Base-by-base conservation (phyloP, 1,140 invertebrate species). In the Centruroides vittatus region DNA sequence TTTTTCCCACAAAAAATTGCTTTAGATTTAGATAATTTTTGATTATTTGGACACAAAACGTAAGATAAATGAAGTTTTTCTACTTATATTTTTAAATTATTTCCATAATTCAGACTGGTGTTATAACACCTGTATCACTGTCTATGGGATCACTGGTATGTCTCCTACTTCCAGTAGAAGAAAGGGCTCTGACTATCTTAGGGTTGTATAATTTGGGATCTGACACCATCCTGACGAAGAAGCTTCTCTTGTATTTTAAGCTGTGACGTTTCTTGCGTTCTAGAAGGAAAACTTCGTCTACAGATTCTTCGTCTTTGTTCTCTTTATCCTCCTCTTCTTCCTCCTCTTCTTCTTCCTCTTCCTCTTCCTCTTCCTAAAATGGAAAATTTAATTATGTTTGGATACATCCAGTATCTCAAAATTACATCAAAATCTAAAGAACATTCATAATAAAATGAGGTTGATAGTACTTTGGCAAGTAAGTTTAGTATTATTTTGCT, bases 181-280 rank as follows among this genome's bases (percentile, higher is more conserved):
- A 68, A 3, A 70, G 60, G 4, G 68, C 67, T 36, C 67, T 59
- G 10, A 70, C 69, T 57, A 78, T 73, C 60, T 86, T 87, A 13
- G 88, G 89, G 75, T 93, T 92, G 78, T 93, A 94, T 62, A 95
- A 89, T 71, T 96, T 96, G 0, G 93, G 94, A 78, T 98, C 94
- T 64, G 79, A 81, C 35, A 82, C 93, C 93, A 98, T 97, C 13
- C 92, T 84, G 55, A 97, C 92, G 74, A 97, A 96, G 77, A 95
- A 91, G 35, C 89, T 93, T 41, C 93, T 79, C 73, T 93, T 92
- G 74, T 93, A 86, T 7, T 87, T 86, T 66, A 93, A 73, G 12
- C 85, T 86, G 51, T 86, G 83, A 63, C 71, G 66, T 41, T 67
- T 68, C 70, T 86, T 86, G 57, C 82, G 60, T 35, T 73, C 71